These are phyloP conservation scores for Venustoraphidia nigricollis DNA, from an alignment of 2,888 invertebrate genomes.

Conservation along the genomic window DNA sequence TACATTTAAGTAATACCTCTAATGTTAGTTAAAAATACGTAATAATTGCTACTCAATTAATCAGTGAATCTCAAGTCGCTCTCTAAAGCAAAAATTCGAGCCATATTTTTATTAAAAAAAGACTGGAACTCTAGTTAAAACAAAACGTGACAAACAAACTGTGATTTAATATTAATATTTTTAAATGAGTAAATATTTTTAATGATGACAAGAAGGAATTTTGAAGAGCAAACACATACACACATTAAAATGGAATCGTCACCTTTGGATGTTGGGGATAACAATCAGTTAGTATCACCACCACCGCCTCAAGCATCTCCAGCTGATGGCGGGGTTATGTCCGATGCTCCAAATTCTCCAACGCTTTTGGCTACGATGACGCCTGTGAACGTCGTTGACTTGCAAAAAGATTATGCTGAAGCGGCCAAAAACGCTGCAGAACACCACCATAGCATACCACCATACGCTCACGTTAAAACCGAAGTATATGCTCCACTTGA, in stretches of 20 bases:
- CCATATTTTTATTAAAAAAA: too few species aligned
- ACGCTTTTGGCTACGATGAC: conserved; percentile 77
- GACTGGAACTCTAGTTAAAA: neutral
- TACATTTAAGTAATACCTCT: too few species aligned
- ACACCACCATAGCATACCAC: conserved; percentile 39
- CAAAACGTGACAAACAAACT: conserved; percentile 11
- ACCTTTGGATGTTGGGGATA: conserved; percentile 13
- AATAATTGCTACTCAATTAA: too few species aligned
- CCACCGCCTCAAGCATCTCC: conserved; percentile 33
- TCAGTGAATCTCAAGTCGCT: too few species aligned
- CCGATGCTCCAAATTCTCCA: conserved; percentile 48
- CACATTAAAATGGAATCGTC: conserved; percentile 17
- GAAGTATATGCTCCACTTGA: conserved; percentile 32
- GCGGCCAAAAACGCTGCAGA: conserved; percentile 43
- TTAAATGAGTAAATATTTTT: conserved; percentile 21
- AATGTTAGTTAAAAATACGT: too few species aligned
- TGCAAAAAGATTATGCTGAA: conserved; percentile 41
- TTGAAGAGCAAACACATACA: conserved; percentile 22
- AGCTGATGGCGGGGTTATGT: conserved; percentile 22
- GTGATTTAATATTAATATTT: conserved; percentile 22
- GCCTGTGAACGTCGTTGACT: conserved; percentile 68
- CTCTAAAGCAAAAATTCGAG: too few species aligned
- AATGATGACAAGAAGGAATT: conserved; percentile 26
- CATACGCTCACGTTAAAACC: conserved; percentile 34
- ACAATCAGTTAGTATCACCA: conserved; percentile 31